Evolutionary conservation across 2,113 vertebrate species (phyloP), one percentile per base, ranked within the genome.

Genomic region (Malurus cyaneus): DNA sequence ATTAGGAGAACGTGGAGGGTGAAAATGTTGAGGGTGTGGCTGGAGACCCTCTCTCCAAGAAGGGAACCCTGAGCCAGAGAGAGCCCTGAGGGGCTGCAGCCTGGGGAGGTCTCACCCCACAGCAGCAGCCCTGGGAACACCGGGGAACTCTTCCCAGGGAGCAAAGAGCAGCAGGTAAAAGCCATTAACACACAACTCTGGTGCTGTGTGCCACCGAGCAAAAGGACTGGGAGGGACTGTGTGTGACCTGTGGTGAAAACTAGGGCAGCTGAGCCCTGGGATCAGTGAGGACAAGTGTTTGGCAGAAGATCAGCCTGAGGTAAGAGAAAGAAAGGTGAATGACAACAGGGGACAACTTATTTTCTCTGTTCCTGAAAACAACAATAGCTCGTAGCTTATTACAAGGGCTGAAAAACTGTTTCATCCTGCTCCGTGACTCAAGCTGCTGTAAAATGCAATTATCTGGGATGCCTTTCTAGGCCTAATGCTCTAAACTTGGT

Each of bases 401-500:
- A 85, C 17, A 65, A 47, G 46, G 66, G 14, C 46, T 46, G 13
- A 14, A 65, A 46, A 91, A 69, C 21, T 28, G 41, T 69, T 91
- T 76, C 70, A 76, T 85, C 84, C 71, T 70, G 59, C 52, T 88
- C 70, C 36, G 50, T 90, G 71, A 39, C 87, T 91, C 52, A 82
- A 36, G 36, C 14, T 70, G 42, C 46, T 80, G 34, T 60, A 56
- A 87, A 94, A 82, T 3, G 4, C 71, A 80, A 47, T 79, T 42
- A 69, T 91, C 29, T 50, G 54, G 34, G 62, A 44, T 46, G 87
- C 36, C 47, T 64, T 94, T 80, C 70, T 83, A 80, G 24, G 39
- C 50, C 67, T 93, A 47, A 47, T 32, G 71, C 47, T 92, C 93
- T 95, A 95, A 95, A 97, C 88, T 92, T 93, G 81, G 92, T 77